Evolutionary conservation across 2,113 vertebrate species (phyloP), one percentile per base, ranked within the genome.

Genomic region (Microtus pennsylvanicus): DNA sequence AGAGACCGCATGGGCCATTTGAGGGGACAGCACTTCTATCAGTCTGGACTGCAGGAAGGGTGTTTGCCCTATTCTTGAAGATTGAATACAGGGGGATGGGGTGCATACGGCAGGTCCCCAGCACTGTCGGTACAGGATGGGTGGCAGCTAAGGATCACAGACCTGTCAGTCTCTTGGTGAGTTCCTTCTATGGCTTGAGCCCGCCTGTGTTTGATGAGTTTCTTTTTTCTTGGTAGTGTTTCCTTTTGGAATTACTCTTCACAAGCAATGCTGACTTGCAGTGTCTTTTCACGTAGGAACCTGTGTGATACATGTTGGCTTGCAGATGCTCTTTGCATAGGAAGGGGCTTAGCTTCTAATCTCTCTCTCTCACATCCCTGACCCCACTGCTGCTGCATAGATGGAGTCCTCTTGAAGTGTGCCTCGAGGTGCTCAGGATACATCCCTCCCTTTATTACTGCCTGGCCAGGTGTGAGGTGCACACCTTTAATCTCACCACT

Each of bases 301-400:
- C n/a, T 80, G 21, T 58, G 78, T 81, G 33, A 58, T 22, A n/a
- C 77, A 7, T n/a, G 35, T 38, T n/a, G 7, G 22, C 11, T 42
- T 42, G 80, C 17, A 22, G 61, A 8, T 8, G 8, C 47, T 35
- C 47, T 80, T 19, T 80, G 33, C 47, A 33, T 80, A 52, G 77
- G 61, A 65, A 85, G 55, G 58, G 33, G 30, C 65, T 52, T 19
- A 16, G 30, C 3, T 52, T 69, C 45, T 50, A 14, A 35, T 50
- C 83, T 69, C 3, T 38, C 30, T 70, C 67, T 58, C 35, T 12
- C 19, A 7, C 5, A 24, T 35, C 42, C 45, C 45, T 4, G 22
- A 26, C 11, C 61, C 33, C n/a, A 17, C 13, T 2, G 1, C 33
- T 33, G 42, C 61, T 8, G 0, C 1, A 1, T 13, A 11, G 5